Evolutionary conservation across 2,113 vertebrate species (phyloP).

Genomic region (Sylvietta virens): DNA sequence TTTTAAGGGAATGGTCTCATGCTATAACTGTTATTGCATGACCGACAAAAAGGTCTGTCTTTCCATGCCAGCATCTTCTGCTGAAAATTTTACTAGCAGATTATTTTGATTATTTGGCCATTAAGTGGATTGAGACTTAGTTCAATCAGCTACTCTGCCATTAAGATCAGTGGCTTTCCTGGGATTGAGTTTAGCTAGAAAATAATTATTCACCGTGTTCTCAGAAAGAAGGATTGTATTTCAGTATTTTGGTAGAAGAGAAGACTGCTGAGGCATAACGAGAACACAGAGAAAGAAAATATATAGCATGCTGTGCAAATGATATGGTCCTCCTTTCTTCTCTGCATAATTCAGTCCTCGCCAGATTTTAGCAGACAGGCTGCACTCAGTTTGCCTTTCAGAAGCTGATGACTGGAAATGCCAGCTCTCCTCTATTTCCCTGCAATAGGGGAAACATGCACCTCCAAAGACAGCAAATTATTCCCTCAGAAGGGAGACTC

Average conservation of each 20-base stretch:
- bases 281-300: not conserved
- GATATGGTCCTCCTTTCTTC: not conserved
- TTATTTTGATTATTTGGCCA: not conserved
- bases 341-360: not conserved
- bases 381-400: not conserved
- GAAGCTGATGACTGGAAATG: not conserved
- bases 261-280: not conserved
- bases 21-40: not conserved
- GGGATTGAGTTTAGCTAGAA: not conserved
- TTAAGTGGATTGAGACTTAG: not conserved
- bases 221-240: not conserved
- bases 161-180: not conserved
- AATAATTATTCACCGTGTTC: not conserved
- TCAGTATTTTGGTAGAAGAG: not conserved
- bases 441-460: not conserved
- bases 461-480: not conserved
- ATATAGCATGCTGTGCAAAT: constrained; percentile 1
- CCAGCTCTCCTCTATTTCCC: not conserved
- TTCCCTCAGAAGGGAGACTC: not conserved
- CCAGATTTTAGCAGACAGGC: not conserved
- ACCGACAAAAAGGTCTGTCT: not conserved
- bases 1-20: not conserved
- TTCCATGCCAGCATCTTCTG: not conserved
- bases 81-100: not conserved
- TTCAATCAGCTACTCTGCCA: not conserved